Evolutionary conservation across 2,113 vertebrate genomes (phyloP), one percentile per base, ranked within the genome.

Genomic region (Proteles cristata): DNA sequence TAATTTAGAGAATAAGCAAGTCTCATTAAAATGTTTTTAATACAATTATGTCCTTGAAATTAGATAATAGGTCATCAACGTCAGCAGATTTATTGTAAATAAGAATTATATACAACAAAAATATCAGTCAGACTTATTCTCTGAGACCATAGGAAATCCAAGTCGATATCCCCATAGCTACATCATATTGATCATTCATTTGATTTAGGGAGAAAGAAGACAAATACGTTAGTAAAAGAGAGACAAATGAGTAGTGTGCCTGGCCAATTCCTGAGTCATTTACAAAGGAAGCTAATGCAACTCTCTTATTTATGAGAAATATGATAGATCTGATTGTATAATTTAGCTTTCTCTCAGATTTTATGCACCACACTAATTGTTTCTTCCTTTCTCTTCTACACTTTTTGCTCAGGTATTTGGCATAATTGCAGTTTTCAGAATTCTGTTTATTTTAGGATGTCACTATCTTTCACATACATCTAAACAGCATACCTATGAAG

Each of bases 141-240:
- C 45, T 90, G 73, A 95, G 31, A 81, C 53, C 17, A 21, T 71
- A 76, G 61, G 35, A 87, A 45, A 96, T 82, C 23, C 8, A 71
- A 88, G 76, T 96, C 95, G 95, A 50, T 97, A 97, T 93, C 48
- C 74, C 31, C 16, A 89, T 58, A 96, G 39, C 58, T 98, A 85
- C 69, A 82, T 76, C 19, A 33, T 95, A 98, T 97, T 97, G 97
- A 97, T 97, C 50, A 94, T 77, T 96, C 82, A 92, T 97, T 96
- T 98, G 85, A 97, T 97, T 97, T 97, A 97, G 15, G 69, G 43
- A 96, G 87, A 97, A 96, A 97, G 82, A 96, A 96, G 89, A 96
- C 55, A 97, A 95, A 98, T 95, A 97, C 43, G 12, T 96, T 95
- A 93, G 87, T 96, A 69, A 96, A 96, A 90, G 35, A 93, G 90